These are phyloP conservation scores for Plusia festucae DNA, from an alignment of 2,888 invertebrate genomes.

Conservation along the genomic window DNA sequence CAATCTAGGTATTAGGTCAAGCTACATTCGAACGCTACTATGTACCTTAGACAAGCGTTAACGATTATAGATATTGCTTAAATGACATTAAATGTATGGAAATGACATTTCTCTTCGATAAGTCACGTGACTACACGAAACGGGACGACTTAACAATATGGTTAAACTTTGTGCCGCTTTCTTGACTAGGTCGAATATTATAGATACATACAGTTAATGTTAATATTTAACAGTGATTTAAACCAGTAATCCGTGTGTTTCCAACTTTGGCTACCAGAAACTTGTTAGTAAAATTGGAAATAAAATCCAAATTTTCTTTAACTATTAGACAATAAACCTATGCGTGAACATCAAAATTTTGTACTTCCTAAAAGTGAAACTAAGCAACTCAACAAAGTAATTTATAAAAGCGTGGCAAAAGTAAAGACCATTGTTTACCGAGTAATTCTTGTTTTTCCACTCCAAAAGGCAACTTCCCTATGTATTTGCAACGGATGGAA, in stretches of 20 bases:
- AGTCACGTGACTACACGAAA: too few species aligned
- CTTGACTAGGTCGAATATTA: too few species aligned
- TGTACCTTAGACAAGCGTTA: background rate
- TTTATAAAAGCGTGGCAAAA: constrained; percentile 35
- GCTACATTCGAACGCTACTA: background rate
- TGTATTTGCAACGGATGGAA: background rate
- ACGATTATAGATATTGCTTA: too few species aligned
- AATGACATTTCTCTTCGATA: too few species aligned
- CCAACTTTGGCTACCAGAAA: too few species aligned
- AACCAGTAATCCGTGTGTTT: too few species aligned
- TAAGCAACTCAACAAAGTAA: constrained; percentile 32
- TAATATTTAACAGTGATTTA: too few species aligned
- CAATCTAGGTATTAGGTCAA: background rate
- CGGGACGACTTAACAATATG: too few species aligned
- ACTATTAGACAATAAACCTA: background rate
- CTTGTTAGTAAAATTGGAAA: too few species aligned
- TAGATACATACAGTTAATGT: too few species aligned
- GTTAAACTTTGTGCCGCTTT: too few species aligned
- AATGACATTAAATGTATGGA: too few species aligned
- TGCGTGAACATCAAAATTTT: background rate
- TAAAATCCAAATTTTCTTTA: background rate
- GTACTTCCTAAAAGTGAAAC: constrained; percentile 22
- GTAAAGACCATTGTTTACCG: constrained; percentile 49
- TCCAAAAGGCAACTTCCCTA: constrained; percentile 36
- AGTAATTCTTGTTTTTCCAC: constrained; percentile 42